phyloP scores from a whole-genome alignment of 2,888 invertebrate species.

The Marronus borbonicus region DNA sequence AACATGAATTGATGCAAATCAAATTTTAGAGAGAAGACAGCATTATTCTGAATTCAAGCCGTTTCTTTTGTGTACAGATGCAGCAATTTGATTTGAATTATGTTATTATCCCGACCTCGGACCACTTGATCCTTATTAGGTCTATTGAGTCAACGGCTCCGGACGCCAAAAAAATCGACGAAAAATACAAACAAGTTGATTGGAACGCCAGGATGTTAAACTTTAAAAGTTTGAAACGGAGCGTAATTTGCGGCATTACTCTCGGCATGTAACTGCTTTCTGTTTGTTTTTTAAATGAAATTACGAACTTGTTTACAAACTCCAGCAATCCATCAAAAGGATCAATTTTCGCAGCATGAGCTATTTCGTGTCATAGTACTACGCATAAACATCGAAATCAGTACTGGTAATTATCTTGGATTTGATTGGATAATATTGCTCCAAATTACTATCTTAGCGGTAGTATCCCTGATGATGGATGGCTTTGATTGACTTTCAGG shows the following conservation, averaged over 20 bases:
- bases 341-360: constrained; percentile 37
- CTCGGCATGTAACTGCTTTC: constrained; percentile 24
- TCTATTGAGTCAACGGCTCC: constrained; percentile 46
- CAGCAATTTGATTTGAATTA: constrained; percentile 53
- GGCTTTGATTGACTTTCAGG: not conserved
- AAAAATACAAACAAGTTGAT: constrained; percentile 45
- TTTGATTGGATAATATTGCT: not conserved
- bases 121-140: constrained; percentile 50
- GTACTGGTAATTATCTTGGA: not conserved
- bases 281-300: constrained; percentile 27
- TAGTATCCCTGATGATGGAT: not conserved
- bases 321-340: constrained; percentile 28
- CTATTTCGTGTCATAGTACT: constrained; percentile 42
- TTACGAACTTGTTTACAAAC: constrained; percentile 40
- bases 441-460: not conserved
- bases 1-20: constrained; percentile 24
- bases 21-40: constrained; percentile 10
- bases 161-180: constrained; percentile 33
- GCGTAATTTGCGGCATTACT: constrained; percentile 20
- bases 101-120: constrained; percentile 58
- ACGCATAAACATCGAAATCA: constrained; percentile 33
- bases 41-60: constrained; percentile 22
- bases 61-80: not conserved
- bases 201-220: constrained; percentile 38
- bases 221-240: constrained; percentile 30